Evolutionary conservation across 2,888 invertebrate genomes (phyloP), one percentile per base, ranked within the genome.

Genomic region (Himalopsyche japonica): DNA sequence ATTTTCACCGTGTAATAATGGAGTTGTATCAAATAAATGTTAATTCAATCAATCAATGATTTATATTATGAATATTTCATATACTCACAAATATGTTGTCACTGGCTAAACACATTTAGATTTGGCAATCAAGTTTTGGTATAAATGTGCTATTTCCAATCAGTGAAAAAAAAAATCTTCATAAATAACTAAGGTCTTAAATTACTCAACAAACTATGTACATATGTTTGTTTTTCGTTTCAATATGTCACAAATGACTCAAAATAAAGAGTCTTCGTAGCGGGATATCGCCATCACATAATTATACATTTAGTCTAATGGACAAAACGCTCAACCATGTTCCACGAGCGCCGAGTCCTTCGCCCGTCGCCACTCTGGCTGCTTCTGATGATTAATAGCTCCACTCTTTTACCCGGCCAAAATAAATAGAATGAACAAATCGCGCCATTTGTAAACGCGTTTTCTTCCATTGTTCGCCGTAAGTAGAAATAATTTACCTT

Each of bases 351-450:
- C 3, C 24, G 57, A 20, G 57, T 57, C 24, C 57, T 57, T 57
- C 57, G 20, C n/a, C 57, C 57, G 20, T 57, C 78, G 48, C 70
- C 32, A 24, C 76, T 48, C 43, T 20, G 30, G n/a, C 30, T 18
- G 57, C n/a, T 20, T 79, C 70, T 64, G 80, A 85, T 86, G 86
- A 86, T 80, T 70, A 83, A 86, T 85, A 79, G 79, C 80, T 70
- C 64, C 86, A 84, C 85, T 85, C 84, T 84, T 86, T 85, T 78
- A 70, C 79, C 81, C 82, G 64, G 34, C 79, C 32, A 47, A 79
- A 82, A 83, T 81, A 83, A 83, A 83, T 81, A 83, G 79, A 76
- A 83, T 37, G 85, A 81, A 80, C 83, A 85, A 86, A 86, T 85
- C 85, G 86, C 81, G 77, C 82, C 83, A 85, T 85, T 86, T 84